Evolutionary conservation across 1,140 invertebrate genomes (phyloP).

Genomic region (Mizuhopecten yessoensis): DNA sequence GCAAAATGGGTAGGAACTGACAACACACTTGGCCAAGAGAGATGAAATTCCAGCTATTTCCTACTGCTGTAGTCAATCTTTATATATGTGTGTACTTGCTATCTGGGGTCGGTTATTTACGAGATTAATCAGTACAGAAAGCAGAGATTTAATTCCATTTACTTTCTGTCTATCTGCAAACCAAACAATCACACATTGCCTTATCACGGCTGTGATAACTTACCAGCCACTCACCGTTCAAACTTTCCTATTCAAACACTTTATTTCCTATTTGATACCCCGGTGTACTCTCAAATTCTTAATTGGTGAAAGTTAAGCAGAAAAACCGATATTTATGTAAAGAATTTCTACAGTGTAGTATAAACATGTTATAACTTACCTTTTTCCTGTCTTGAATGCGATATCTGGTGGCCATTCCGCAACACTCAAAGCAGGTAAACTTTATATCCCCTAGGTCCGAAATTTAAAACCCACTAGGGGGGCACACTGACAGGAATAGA

Average conservation of each 20-base stretch:
- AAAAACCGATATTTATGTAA: constrained; percentile 20
- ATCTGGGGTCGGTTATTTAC: constrained; percentile 26
- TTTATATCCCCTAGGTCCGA: not conserved
- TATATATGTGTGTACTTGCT: constrained; percentile 1
- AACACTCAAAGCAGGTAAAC: not conserved
- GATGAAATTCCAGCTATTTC: not conserved
- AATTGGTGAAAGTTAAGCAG: constrained; percentile 13
- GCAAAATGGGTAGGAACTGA: not conserved
- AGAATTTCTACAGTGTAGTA: not conserved
- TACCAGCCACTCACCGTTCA: not conserved
- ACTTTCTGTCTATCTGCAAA: constrained; percentile 8
- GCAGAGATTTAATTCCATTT: constrained; percentile 39
- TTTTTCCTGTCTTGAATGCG: not conserved
- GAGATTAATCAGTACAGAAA: not conserved
- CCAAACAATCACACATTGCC: constrained; percentile 26
- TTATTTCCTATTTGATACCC: not conserved
- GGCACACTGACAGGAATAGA: not conserved
- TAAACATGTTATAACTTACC: constrained; percentile 3
- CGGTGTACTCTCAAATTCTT: not conserved
- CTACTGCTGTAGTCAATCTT: constrained; percentile 3
- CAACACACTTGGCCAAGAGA: not conserved
- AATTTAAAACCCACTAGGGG: constrained; percentile 7
- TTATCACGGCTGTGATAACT: not conserved
- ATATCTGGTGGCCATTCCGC: constrained; percentile 1
- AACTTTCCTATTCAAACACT: not conserved